A percentile compares a stretch with the other conserved stretches of the same genome.
phyloP scores from a whole-genome alignment of 2,888 invertebrate genomes.

The Cheilosia urbana region DNA sequence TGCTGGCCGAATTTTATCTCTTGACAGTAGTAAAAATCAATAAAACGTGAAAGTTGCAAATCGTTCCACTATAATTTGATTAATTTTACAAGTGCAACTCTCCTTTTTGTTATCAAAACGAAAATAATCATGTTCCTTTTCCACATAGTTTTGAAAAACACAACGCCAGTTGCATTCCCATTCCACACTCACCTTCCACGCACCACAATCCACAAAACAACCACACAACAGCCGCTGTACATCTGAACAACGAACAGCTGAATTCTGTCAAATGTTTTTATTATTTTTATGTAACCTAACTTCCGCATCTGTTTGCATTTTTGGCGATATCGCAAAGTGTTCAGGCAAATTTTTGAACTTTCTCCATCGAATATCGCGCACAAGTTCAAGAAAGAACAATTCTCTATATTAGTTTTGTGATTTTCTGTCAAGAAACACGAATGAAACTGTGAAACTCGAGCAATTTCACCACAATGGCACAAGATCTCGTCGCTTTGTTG shows the following conservation, averaged over 20 bases:
- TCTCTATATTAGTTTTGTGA: background rate
- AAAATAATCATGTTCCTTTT: no score
- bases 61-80: no score
- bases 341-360: background rate
- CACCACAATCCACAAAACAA: conserved; percentile 31
- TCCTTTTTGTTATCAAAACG: no score
- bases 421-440: conserved; percentile 27
- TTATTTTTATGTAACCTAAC: conserved; percentile 62
- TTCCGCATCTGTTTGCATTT: conserved; percentile 61
- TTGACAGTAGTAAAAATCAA: no score
- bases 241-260: background rate
- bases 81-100: no score
- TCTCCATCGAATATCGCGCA: background rate
- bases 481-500: conserved; percentile 88
- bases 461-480: conserved; percentile 79
- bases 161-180: background rate
- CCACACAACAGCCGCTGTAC: conserved; percentile 61
- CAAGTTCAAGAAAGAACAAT: conserved; percentile 8
- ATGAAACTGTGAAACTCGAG: conserved; percentile 11
- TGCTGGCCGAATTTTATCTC: no score
- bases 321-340: conserved; percentile 24
- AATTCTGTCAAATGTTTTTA: conserved; percentile 12
- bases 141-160: background rate
- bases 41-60: no score
- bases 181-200: background rate